Base-by-base conservation (phyloP, 2,113 vertebrate species). In the Cromileptes altivelis region DNA sequence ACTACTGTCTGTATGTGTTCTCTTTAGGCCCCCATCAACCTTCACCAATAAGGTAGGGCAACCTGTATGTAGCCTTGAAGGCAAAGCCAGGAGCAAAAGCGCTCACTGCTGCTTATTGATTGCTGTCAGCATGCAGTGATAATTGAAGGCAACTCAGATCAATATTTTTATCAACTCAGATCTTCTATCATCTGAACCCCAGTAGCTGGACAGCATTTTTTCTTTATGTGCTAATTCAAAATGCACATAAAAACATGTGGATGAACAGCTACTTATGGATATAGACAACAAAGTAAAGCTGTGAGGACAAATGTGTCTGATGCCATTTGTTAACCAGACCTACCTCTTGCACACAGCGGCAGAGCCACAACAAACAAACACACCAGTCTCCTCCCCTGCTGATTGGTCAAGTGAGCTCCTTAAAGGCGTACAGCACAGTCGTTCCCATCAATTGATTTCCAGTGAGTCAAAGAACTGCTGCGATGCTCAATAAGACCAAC, bases 401-500 rank as follows among this genome's bases (percentile, higher is more conserved):
- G 18, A 47, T 4, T 49, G 42, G 56, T 58, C 42, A 73, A 53
- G 21, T 55, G 19, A 79, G 70, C 50, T 71, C 18, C 70, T 65
- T 53, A 42, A 76, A 33, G 49, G 18, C 47, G 58, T 5, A 27
- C 45, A 67, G 15, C 11, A 17, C 13, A 45, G 55, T 77, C 73
- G 56, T 64, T 82, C 30, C 67, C 60, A 33, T 55, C 3, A 8
- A 58, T 25, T 71, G 79, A 85, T 68, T 68, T 67, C 50, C 27
- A 73, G 57, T 37, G 47, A 58, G 30, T 63, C 47, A 52, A 30
- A 67, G 52, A 49, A 19, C 60, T 15, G 76, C 83, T 12, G 67
- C 1, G 60, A 68, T 33, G 62, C 69, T 87, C 73, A 45, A 42
- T 25, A 11, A 80, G 63, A 80, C 76, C 80, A 74, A 84, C 55